A percentile compares a stretch with the other conserved stretches of the same genome.
These are phyloP conservation scores for Chlorospingus flavigularis DNA, from an alignment of 2,797 vertebrate species.

Conservation along the genomic window DNA sequence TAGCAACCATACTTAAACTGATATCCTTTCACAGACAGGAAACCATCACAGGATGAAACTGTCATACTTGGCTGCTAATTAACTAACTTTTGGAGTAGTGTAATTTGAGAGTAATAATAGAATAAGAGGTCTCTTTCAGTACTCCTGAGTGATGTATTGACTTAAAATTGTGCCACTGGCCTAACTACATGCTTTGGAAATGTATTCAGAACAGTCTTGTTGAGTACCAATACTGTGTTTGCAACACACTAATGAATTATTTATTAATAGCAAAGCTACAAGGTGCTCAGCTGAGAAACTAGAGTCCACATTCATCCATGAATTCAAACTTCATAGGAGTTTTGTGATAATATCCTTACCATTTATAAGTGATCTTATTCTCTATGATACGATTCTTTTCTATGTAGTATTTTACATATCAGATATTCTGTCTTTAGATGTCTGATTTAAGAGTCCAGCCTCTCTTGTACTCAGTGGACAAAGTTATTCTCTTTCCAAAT, in stretches of 20 bases:
- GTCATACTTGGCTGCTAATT: conserved; percentile 61
- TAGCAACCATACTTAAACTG: conserved; percentile 32
- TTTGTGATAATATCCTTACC: not conserved
- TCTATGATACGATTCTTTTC: not conserved
- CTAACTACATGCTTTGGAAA: not conserved
- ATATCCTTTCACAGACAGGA: conserved; percentile 57
- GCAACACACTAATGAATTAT: not conserved
- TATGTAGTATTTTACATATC: not conserved
- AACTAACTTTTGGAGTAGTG: conserved; percentile 36
- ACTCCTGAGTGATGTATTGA: conserved; percentile 48
- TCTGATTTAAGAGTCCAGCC: not conserved
- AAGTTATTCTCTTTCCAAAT: not conserved
- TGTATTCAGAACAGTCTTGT: not conserved
- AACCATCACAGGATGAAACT: conserved; percentile 52
- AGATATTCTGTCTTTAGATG: not conserved
- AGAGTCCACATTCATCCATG: not conserved
- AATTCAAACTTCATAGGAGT: not conserved
- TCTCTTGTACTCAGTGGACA: not conserved
- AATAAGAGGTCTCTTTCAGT: conserved; percentile 60
- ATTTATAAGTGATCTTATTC: not conserved
- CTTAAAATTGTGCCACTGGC: conserved; percentile 42
- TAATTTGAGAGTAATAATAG: conserved; percentile 58
- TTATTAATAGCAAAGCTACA: not conserved
- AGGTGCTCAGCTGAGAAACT: not conserved
- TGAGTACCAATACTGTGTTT: not conserved